These are phyloP conservation scores for Neotoma lepida DNA, from an alignment of 2,113 vertebrate genomes.

Conservation along the genomic window DNA sequence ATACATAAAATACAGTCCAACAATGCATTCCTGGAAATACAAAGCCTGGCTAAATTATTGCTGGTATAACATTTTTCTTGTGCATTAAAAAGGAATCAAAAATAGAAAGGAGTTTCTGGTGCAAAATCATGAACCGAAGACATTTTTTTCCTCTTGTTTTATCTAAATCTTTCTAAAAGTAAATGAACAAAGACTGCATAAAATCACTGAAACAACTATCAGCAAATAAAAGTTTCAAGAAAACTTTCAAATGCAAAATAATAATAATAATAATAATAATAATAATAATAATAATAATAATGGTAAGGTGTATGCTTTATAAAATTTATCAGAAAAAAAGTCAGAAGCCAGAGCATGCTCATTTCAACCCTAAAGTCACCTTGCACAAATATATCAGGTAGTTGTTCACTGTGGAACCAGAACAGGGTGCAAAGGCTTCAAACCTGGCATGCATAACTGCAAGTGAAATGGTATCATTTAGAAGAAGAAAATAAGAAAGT, in stretches of 20 bases:
- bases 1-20: neutral
- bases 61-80: neutral
- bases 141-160: neutral
- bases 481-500: conserved; percentile 12
- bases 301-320: neutral
- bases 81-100: neutral
- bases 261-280: neutral
- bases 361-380: conserved; percentile 14
- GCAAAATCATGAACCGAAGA: neutral
- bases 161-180: conserved; percentile 39
- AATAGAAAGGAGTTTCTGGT: neutral
- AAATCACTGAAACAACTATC: neutral
- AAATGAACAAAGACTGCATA: neutral
- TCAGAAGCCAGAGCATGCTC: neutral
- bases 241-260: neutral
- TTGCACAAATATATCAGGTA: neutral
- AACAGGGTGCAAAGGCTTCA: neutral
- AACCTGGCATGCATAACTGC: neutral
- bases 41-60: neutral
- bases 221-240: conserved; percentile 15
- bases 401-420: neutral
- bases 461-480: neutral
- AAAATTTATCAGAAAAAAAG: neutral
- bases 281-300: neutral
- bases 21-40: neutral